Conservation (phyloP, 64 coral and sea anemone genomes). For the Hydrozoanthus tunicans region DNA sequence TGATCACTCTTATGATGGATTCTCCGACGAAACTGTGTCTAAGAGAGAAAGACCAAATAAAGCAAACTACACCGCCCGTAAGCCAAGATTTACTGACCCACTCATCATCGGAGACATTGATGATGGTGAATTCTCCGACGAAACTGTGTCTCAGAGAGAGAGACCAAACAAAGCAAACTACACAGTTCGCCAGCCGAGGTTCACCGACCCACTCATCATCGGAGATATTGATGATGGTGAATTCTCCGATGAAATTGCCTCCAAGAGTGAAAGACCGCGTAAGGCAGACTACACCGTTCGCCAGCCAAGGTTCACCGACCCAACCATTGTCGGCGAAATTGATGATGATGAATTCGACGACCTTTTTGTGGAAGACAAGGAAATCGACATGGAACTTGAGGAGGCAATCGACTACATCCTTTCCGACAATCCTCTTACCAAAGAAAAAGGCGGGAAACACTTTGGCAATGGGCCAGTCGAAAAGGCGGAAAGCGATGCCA, state of each 20-base stretch:
- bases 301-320: not conserved
- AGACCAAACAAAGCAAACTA: not conserved
- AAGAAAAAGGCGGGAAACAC: not conserved
- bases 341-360: slow-evolving; percentile 16
- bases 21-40: not conserved
- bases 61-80: not conserved
- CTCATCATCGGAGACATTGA: not conserved
- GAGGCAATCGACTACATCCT: slow-evolving; percentile 33
- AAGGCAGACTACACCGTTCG: not conserved
- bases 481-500: not conserved
- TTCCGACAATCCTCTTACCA: not conserved
- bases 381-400: not conserved
- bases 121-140: not conserved
- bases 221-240: not conserved
- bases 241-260: not conserved
- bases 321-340: not conserved
- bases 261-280: not conserved
- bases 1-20: not conserved
- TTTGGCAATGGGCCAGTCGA: not conserved
- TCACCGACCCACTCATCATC: slow-evolving; percentile 17
- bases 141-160: not conserved
- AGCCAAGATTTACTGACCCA: slow-evolving; percentile 24
- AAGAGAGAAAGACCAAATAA: not conserved
- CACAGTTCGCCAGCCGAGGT: not conserved
- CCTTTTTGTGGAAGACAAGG: slow-evolving; percentile 5